A percentile compares a stretch with the other conserved stretches of the same genome.
Evolutionary conservation across 2,113 vertebrate genomes (phyloP).

Genomic region (Thalassarche chlororhynchos): DNA sequence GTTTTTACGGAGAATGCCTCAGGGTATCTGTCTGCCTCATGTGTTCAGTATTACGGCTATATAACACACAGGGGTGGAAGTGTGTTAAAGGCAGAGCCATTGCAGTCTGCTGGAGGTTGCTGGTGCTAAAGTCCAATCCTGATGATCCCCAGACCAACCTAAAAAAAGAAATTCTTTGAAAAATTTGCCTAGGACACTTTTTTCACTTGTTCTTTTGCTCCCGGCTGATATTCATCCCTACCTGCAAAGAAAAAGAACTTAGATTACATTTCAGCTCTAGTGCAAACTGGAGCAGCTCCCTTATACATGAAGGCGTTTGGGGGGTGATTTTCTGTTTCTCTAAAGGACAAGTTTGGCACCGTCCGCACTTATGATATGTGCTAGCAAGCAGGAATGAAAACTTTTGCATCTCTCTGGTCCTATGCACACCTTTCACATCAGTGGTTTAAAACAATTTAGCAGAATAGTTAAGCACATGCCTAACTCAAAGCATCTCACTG

Average conservation of each 20-base stretch:
- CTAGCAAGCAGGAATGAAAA: not conserved
- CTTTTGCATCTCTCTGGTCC: not conserved
- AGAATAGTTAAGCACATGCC: not conserved
- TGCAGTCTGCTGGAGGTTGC: conserved; percentile 48
- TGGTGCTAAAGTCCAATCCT: conserved; percentile 44
- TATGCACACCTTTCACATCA: not conserved
- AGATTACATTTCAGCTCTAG: not conserved
- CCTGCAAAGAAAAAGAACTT: not conserved
- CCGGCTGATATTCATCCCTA: not conserved
- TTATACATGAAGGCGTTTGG: not conserved
- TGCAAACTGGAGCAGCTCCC: not conserved
- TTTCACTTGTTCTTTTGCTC: not conserved
- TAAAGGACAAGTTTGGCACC: not conserved
- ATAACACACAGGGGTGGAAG: conserved; percentile 41
- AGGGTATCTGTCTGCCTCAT: conserved; percentile 68
- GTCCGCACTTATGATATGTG: not conserved
- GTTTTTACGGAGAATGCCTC: conserved; percentile 58
- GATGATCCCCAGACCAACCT: not conserved
- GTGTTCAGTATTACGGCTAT: conserved; percentile 46
- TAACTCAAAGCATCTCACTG: not conserved
- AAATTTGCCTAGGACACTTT: not conserved
- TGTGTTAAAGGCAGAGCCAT: conserved; percentile 56
- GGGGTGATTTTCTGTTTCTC: not conserved
- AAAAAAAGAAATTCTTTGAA: not conserved
- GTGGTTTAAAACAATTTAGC: not conserved